A percentile compares a stretch with the other conserved stretches of the same genome.
These are phyloP conservation scores for Amazona guildingii DNA, from an alignment of 2,113 vertebrate genomes.

Conservation along the genomic window DNA sequence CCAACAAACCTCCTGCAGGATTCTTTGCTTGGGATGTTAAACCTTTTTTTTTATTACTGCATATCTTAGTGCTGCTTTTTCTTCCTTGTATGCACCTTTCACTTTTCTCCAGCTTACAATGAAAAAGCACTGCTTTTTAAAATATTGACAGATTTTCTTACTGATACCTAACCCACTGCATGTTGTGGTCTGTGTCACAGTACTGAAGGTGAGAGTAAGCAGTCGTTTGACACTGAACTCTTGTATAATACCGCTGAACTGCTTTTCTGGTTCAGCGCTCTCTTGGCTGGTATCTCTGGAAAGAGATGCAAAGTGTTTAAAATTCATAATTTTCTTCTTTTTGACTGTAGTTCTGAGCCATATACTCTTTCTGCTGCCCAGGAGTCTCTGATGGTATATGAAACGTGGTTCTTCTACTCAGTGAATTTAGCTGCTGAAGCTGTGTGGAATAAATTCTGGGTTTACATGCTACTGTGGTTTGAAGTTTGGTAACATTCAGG, in stretches of 20 bases:
- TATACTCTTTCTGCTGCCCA: constrained; percentile 8
- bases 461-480: neutral
- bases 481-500: neutral
- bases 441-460: neutral
- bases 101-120: neutral
- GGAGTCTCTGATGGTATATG: neutral
- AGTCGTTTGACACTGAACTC: neutral
- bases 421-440: neutral
- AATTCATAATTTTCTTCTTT: neutral
- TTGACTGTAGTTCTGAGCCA: neutral
- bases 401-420: accelerated
- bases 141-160: neutral
- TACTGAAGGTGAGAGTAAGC: neutral
- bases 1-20: neutral
- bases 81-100: neutral
- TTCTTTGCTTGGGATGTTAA: neutral
- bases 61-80: neutral
- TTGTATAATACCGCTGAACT: neutral
- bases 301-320: neutral
- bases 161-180: neutral
- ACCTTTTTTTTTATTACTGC: neutral
- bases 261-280: neutral
- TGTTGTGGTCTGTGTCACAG: neutral
- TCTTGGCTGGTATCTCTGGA: neutral
- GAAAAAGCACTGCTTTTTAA: neutral